phyloP scores from a whole-genome alignment of 2,113 vertebrate species.

The Sinocyclocheilus anophthalmus region DNA sequence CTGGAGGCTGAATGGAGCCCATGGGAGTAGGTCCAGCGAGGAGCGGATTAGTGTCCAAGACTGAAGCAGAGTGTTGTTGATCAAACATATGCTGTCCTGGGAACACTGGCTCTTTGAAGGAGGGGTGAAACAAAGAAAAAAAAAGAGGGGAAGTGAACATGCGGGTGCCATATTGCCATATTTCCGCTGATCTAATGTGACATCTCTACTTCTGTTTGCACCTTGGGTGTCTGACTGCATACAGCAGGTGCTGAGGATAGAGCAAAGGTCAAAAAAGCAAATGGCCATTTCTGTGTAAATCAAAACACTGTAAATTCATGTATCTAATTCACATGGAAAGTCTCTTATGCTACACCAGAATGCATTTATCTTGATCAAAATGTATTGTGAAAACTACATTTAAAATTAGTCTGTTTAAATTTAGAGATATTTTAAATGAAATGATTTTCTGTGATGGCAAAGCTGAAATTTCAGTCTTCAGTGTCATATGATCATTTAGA shows the following conservation, averaged over 20 bases:
- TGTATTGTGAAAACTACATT: background rate
- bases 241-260: constrained; percentile 41
- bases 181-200: constrained; percentile 60
- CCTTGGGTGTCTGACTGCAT: constrained; percentile 43
- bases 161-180: constrained; percentile 50
- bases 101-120: constrained; percentile 77
- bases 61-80: constrained; percentile 77
- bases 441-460: constrained; percentile 13
- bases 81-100: constrained; percentile 83
- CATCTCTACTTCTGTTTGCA: constrained; percentile 61
- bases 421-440: too few relatives aligned
- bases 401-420: background rate
- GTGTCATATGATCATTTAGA: background rate
- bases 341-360: background rate
- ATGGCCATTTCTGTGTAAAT: background rate
- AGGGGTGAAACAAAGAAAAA: constrained; percentile 31
- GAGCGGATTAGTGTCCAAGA: constrained; percentile 76
- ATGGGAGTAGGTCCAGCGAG: constrained; percentile 63
- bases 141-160: constrained; percentile 49
- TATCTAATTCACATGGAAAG: background rate
- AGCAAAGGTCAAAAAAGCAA: constrained; percentile 26
- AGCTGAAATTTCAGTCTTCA: background rate
- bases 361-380: background rate
- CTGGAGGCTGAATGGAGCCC: constrained; percentile 20
- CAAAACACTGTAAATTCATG: background rate